Base-by-base conservation (phyloP, 2,113 vertebrate genomes). In the Macheiramphus alcinus region DNA sequence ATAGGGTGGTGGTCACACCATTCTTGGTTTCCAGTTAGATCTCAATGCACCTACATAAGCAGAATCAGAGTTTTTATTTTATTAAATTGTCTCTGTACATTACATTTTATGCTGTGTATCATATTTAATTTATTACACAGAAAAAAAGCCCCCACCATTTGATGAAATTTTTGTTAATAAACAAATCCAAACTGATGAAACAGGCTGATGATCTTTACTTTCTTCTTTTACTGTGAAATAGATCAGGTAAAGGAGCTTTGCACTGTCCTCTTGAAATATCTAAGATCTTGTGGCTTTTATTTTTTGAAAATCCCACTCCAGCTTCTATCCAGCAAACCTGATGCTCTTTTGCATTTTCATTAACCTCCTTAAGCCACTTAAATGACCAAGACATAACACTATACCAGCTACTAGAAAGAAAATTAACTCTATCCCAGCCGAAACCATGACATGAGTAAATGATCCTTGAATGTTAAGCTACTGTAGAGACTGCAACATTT, bases 321-420 rank as follows among this genome's bases (percentile, higher is more conserved):
- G 16, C 32, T 71, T 62, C 14, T 79, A 5, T 27, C 83, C 75
- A 74, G 48, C 13, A 94, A 86, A 26, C 21, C 63, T 38, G 18
- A 82, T 7, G 65, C 20, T 88, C 42, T 74, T 92, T 62, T 90
- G 43, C 31, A 27, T 90, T 97, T 94, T 83, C n/a, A 79, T 86
- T 75, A 72, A 34, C 23, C 10, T 91, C 22, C 20, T 92, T 80
- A 65, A 80, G 42, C 34, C 58, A 92, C 47, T 62, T 89, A 86
- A 92, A 93, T 52, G 14, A 85, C 47, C 47, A 47, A 47, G 20
- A 47, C 47, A 47, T 22, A 47, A 47, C 47, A 47, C 20, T 47
- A 11, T 47, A 47, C 47, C 47, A 22, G 47, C 47, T 47, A 47
- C 47, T 22, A 47, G 47, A 47, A 47, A 47, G 47, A 47, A 47